These are phyloP conservation scores for Phalacrocorax brasilianus DNA, from an alignment of 2,113 vertebrate genomes.

Conservation along the genomic window DNA sequence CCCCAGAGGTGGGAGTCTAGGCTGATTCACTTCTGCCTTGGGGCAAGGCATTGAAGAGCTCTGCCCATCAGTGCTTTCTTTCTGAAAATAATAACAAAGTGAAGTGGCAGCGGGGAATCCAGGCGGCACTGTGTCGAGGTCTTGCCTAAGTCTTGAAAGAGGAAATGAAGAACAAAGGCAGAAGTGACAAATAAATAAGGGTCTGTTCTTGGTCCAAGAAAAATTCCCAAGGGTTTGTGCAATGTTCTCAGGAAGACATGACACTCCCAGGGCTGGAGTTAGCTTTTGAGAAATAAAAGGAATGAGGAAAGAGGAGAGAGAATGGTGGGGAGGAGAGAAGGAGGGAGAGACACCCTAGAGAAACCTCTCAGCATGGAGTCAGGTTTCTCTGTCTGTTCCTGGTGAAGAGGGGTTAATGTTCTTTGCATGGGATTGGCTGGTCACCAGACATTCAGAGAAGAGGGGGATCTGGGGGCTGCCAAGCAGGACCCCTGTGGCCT, in stretches of 20 bases:
- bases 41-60: background rate
- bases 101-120: conserved; percentile 6
- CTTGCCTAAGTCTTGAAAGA: conserved; percentile 53
- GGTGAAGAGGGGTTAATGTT: conserved; percentile 35
- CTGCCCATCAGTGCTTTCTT: background rate
- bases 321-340: background rate
- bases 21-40: background rate
- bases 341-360: background rate
- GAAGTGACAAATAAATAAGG: conserved; percentile 64
- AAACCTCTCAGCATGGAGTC: conserved; percentile 39
- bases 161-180: conserved; percentile 69
- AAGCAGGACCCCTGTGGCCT: conserved; percentile 64
- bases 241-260: background rate
- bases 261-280: conserved; percentile 5
- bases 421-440: conserved; percentile 57
- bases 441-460: conserved; percentile 49
- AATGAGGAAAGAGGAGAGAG: background rate
- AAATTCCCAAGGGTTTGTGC: conserved; percentile 28
- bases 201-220: conserved; percentile 50
- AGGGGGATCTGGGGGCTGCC: conserved; percentile 48
- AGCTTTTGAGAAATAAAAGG: conserved; percentile 7
- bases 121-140: background rate
- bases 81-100: conserved; percentile 31
- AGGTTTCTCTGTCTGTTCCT: conserved; percentile 8
- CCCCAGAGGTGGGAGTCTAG: background rate